A percentile compares a stretch with the other conserved stretches of the same genome.
Conservation (phyloP, 1,140 invertebrate genomes). For the Pygmarrhopalites habei region DNA sequence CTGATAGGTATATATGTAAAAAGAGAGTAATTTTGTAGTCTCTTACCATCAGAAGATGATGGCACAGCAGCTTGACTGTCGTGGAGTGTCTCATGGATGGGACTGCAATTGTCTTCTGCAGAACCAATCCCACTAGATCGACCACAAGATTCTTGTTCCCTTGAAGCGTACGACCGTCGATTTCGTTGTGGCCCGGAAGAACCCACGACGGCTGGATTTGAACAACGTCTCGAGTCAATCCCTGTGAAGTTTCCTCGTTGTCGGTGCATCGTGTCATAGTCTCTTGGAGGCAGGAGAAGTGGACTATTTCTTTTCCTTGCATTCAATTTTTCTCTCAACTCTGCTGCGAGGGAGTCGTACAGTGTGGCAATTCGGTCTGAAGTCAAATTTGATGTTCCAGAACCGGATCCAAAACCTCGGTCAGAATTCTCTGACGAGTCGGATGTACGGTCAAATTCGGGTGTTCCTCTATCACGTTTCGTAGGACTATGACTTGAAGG, state of each 20-base stretch:
- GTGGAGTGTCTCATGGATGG: constrained; percentile 38
- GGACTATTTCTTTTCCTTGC: constrained; percentile 48
- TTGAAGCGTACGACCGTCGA: constrained; percentile 33
- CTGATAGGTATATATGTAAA: neutral
- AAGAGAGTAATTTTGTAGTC: neutral
- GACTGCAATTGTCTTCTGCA: constrained; percentile 53
- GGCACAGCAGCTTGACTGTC: constrained; percentile 30
- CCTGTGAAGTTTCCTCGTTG: constrained; percentile 71
- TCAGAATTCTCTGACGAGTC: constrained; percentile 40
- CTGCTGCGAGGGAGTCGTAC: constrained; percentile 85
- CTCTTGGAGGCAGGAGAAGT: constrained; percentile 77
- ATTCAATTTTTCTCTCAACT: constrained; percentile 75
- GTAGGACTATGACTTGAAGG: constrained; percentile 25
- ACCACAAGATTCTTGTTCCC: constrained; percentile 43
- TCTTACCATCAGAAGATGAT: constrained; percentile 38
- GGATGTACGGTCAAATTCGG: constrained; percentile 36
- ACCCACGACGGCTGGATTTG: constrained; percentile 64
- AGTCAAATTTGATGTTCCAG: constrained; percentile 33
- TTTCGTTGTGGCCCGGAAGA: constrained; percentile 48
- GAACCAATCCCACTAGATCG: constrained; percentile 71
- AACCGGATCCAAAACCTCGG: constrained; percentile 41
- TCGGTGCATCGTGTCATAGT: constrained; percentile 83
- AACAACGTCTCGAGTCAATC: constrained; percentile 65
- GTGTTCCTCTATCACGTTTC: constrained; percentile 32
- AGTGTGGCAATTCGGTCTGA: constrained; percentile 59